Base-by-base conservation (phyloP, 2,888 invertebrate species). In the Zeuzera pyrina region DNA sequence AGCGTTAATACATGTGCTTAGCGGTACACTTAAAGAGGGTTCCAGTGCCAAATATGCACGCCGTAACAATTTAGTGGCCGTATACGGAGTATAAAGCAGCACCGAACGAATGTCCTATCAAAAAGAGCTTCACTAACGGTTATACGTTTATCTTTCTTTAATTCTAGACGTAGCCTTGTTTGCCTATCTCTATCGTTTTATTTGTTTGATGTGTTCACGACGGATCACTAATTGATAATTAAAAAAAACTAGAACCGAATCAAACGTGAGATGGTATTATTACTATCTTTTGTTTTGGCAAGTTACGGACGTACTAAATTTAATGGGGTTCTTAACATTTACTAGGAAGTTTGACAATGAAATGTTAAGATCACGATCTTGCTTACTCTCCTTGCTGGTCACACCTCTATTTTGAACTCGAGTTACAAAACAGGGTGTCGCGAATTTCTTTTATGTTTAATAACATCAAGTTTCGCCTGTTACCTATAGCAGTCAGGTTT, bases 41-140 rank as follows among this genome's bases (percentile, higher is more conserved):
- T 46, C 56, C 69, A 54, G 69, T 78, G 78, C 81, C 81, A 81
- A 81, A 83, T 76, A 76, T 68, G 79, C 65, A 51, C 46, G 56
- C 49, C 52, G 55, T 65, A 68, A 69, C 76, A 67, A 72, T 74
- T 73, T 66, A 63, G 55, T 37, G 41, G 29, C 76, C 76, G 47
- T 73, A 69, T 76, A 74, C 47, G 74, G 77, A 42, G 45, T 52
- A 67, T 67, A 78, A 76, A 76, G 70, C 53, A 49, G 42, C 35
- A 52, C 73, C 72, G 69, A 70, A 49, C 44, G 48, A n/a, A 46
- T 36, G 14, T 38, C 31, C 45, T 36, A 36, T 42, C 42, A 39
- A 45, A 45, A 45, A 39, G 43, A 43, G 47, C 47, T 37, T 43
- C 41, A 26, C 35, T 19, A 42, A 43, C 51, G 33, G 49, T 51